Evolutionary conservation across 2,888 invertebrate genomes (phyloP), one percentile per base, ranked within the genome.

Genomic region (Lumbricus terrestris): DNA sequence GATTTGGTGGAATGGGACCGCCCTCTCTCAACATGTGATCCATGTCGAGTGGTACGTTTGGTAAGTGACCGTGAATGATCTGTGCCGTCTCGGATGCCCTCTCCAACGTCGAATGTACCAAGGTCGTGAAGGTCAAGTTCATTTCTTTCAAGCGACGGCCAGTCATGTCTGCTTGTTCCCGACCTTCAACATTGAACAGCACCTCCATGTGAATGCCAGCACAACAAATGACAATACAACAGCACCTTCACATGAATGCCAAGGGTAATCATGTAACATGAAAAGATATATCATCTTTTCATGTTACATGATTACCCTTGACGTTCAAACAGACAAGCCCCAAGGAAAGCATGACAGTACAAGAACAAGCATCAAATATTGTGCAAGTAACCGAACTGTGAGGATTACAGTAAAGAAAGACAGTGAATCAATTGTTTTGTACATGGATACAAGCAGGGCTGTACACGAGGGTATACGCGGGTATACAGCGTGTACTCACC

Each of bases 21-120:
- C 92, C 92, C 82, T 92, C 92, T 33, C 88, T 33, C 20, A 92
- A 47, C 88, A 91, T 69, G 8, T 90, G 89, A 89, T 92, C 92
- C 18, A 85, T 38, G 15, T 34, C 35, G 23, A 92, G 42, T 1
- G 90, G 88, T 23, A 92, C 69, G 13, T 90, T 18, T 33, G 91
- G 90, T 29, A 92, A 69, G 82, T 92, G 90, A 20, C 47, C 16
- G 82, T 90, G 91, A 37, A 92, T 90, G 69, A 90, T 90, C 33
- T 89, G 29, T 2, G 92, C 92, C 16, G 92, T 92, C 89, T 92
- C 91, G 35, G 35, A n/a, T 23, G 92, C 92, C 82, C 92, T 69
- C 29, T 35, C 38, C 91, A 91, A 54, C 40, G 90, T 90, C 11
- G 92, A 92, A 89, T 91, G 91, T 42, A 88, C 42, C 38, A 92